Conservation (phyloP, 2,113 vertebrate species). For the Anas platyrhynchos region DNA sequence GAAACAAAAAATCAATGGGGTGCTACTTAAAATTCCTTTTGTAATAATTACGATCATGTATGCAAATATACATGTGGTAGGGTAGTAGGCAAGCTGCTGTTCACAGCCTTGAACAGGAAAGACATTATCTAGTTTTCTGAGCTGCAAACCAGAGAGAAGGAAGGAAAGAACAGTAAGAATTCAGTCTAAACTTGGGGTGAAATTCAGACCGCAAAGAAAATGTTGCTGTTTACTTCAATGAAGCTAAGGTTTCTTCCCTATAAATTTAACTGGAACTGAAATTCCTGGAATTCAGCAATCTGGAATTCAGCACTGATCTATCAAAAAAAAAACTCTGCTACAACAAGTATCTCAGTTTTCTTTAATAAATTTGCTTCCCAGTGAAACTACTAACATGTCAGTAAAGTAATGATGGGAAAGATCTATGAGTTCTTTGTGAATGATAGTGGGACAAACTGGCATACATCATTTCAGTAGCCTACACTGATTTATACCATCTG, state of each 20-base stretch:
- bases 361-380: background rate
- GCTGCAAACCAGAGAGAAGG: background rate
- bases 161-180: background rate
- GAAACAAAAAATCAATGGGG: conserved; percentile 63
- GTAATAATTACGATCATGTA: conserved; percentile 12
- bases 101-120: background rate
- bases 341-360: background rate
- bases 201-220: background rate
- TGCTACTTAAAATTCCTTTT: conserved; percentile 39
- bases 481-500: background rate
- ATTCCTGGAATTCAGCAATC: background rate
- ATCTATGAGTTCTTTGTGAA: background rate
- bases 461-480: background rate
- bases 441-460: background rate
- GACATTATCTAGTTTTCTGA: background rate
- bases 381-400: background rate
- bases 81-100: background rate
- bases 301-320: background rate
- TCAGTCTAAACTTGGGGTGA: background rate
- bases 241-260: background rate
- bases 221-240: background rate
- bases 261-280: background rate
- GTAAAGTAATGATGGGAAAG: background rate
- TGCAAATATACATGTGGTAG: background rate
- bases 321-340: background rate